A percentile compares a stretch with the other conserved stretches of the same genome.
Conservation (phyloP, 2,113 vertebrate genomes). For the Cichladusa arquata region DNA sequence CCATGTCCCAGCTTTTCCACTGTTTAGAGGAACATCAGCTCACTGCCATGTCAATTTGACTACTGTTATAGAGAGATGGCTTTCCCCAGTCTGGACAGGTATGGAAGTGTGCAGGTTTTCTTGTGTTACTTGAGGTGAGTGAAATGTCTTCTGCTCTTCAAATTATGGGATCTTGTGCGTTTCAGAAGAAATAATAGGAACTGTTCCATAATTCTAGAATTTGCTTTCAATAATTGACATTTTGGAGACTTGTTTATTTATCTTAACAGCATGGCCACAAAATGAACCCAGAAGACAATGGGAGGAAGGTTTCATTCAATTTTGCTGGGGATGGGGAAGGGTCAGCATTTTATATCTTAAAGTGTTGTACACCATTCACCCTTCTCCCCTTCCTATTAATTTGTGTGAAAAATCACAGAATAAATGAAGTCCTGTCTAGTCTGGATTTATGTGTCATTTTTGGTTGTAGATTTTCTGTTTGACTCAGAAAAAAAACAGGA, state of each 20-base stretch:
- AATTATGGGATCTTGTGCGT: neutral
- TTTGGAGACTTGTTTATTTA: neutral
- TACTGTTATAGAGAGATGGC: neutral
- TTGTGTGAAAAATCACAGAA: neutral
- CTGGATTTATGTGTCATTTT: neutral
- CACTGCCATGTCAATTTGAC: neutral
- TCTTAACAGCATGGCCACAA: neutral
- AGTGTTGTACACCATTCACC: rapidly evolving
- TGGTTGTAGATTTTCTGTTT: neutral
- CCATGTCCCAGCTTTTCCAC: neutral
- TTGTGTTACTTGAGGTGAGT: neutral
- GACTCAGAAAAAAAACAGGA: neutral
- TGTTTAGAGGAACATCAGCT: neutral
- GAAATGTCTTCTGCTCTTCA: neutral
- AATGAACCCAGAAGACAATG: neutral
- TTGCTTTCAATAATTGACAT: neutral
- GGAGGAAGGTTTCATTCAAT: neutral
- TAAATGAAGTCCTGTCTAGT: neutral
- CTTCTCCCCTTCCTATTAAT: neutral
- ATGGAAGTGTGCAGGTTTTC: neutral
- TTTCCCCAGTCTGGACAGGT: neutral
- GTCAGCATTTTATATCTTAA: neutral
- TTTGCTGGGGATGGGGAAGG: neutral
- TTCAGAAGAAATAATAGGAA: neutral
- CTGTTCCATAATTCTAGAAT: neutral